These are phyloP conservation scores for Neomonachus schauinslandi DNA, from an alignment of 2,113 vertebrate genomes.

Conservation along the genomic window DNA sequence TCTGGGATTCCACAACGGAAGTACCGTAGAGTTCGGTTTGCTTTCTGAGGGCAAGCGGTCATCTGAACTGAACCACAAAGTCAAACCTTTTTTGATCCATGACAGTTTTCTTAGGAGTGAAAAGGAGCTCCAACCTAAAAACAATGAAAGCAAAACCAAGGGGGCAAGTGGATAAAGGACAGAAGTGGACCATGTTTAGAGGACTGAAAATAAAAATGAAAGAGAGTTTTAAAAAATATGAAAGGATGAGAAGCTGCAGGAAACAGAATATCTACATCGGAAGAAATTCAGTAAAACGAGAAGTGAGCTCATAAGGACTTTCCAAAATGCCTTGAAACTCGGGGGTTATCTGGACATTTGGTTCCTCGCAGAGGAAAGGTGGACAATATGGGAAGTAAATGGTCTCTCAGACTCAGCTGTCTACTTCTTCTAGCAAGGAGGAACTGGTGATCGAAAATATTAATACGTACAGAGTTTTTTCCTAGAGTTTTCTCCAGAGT, in stretches of 20 bases:
- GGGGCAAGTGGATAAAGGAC: neutral
- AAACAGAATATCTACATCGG: neutral
- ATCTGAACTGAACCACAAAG: neutral
- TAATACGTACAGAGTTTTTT: neutral
- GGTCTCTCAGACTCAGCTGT: neutral
- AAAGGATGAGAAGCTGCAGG: neutral
- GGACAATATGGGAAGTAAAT: neutral
- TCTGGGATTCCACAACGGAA: neutral
- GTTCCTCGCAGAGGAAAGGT: neutral
- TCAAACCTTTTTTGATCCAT: neutral
- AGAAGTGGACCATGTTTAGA: neutral
- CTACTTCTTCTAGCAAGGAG: neutral
- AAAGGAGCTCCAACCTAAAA: neutral
- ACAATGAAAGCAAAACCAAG: neutral
- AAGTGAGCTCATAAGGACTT: neutral
- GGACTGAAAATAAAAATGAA: neutral
- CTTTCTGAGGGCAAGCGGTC: neutral
- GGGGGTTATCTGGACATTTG: neutral
- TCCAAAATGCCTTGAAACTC: neutral
- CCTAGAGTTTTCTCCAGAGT: neutral
- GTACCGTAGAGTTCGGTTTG: neutral
- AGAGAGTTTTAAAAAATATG: neutral
- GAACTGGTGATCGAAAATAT: neutral
- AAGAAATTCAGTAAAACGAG: neutral
- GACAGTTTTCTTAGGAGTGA: neutral